Evolutionary conservation across 2,888 invertebrate genomes (phyloP).

Genomic region (Cenopis cana): DNA sequence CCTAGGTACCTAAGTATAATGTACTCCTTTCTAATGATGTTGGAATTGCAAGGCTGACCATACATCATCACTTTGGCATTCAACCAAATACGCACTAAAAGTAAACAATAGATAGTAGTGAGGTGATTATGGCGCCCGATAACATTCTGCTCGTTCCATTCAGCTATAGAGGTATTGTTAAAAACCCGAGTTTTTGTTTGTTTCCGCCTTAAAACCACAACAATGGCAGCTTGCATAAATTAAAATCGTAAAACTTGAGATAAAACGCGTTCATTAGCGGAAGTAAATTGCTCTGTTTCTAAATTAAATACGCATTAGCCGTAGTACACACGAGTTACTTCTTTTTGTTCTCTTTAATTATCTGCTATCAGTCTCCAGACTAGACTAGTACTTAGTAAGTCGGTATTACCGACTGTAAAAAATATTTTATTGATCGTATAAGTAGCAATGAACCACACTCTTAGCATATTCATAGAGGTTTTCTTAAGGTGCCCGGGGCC

Average conservation of each 20-base stretch:
- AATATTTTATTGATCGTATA: no score
- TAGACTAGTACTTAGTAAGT: no score
- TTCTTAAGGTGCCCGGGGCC: no score
- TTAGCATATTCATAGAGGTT: no score
- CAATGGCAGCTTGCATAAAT: constrained; percentile 64
- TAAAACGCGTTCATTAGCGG: constrained; percentile 67
- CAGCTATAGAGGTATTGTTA: constrained; percentile 34
- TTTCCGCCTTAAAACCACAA: constrained; percentile 58
- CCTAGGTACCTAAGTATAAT: no score
- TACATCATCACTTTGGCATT: constrained; percentile 41
- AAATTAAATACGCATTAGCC: constrained; percentile 13
- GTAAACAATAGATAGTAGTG: constrained; percentile 41
- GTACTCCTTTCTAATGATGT: not conserved
- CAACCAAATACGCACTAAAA: constrained; percentile 40
- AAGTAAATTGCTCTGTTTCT: constrained; percentile 35
- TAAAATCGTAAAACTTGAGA: constrained; percentile 61
- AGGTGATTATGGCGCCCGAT: constrained; percentile 33
- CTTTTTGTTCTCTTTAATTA: no score
- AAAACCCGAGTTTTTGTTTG: constrained; percentile 49
- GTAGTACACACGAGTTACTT: constrained; percentile 8
- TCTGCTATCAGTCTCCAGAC: no score
- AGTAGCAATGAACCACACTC: no score
- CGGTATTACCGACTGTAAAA: no score
- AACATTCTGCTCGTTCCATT: constrained; percentile 38
- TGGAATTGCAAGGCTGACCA: not conserved